These are phyloP conservation scores for Agrilus mali DNA, from an alignment of 2,888 invertebrate species.

Conservation along the genomic window DNA sequence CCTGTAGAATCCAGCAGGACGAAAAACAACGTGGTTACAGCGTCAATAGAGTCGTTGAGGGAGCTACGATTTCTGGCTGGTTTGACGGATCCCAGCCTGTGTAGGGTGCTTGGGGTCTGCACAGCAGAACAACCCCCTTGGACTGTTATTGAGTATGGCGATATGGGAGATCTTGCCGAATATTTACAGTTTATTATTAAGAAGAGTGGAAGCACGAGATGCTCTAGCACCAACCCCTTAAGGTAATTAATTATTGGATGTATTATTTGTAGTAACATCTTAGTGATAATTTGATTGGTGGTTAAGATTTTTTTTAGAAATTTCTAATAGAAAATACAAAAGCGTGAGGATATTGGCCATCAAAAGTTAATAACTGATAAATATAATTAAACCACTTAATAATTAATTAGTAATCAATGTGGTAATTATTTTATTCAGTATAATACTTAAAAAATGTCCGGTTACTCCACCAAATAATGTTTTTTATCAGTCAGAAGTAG, in stretches of 20 bases:
- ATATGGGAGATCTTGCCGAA: constrained; percentile 61
- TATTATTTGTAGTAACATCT: no score
- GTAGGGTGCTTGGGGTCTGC: constrained; percentile 47
- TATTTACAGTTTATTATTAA: constrained; percentile 41
- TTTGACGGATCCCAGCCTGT: constrained; percentile 54
- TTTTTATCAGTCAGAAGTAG: no score
- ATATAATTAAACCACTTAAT: no score
- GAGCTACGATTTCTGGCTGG: constrained; percentile 58
- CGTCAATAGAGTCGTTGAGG: constrained; percentile 38
- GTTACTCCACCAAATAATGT: no score
- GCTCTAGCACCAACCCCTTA: constrained; percentile 26
- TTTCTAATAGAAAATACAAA: no score
- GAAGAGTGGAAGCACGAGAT: constrained; percentile 27
- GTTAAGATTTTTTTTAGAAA: no score
- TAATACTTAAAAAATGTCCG: not conserved
- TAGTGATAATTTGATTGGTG: no score
- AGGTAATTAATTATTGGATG: constrained; percentile 18
- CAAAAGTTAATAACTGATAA: no score
- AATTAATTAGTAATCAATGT: no score
- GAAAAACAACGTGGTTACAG: constrained; percentile 28
- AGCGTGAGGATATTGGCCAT: no score
- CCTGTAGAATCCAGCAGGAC: constrained; percentile 26
- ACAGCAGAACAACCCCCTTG: constrained; percentile 49
- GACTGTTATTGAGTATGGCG: constrained; percentile 62
- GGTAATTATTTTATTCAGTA: not conserved